Base-by-base conservation (phyloP, 1,140 invertebrate species). In the Galendromus occidentalis region DNA sequence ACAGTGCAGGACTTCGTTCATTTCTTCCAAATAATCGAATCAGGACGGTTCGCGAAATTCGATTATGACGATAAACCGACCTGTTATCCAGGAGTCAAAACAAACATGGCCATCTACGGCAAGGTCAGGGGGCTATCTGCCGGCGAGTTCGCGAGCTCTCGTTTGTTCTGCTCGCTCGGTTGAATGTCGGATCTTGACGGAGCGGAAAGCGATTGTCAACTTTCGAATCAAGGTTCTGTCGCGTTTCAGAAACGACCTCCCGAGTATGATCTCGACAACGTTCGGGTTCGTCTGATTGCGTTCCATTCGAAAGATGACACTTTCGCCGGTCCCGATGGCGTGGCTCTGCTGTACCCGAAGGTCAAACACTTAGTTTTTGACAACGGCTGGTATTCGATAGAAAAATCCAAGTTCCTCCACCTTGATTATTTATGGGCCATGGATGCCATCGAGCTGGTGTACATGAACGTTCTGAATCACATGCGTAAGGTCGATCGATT, bases 21-120 rank as follows among this genome's bases (percentile, higher is more conserved):
- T 59, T 59, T 59, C 51, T 59, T 59, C 51, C 51, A 59, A 9
- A 33, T 59, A 59, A 59, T 59, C 51, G 25, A 59, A 59, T 20
- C 51, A 2, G 51, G 22, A 18, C 25, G 33, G 14, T 59, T 59
- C 25, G 51, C 51, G 25, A 59, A 59, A 33, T 59, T 59, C 25
- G 51, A 59, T 33, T 59, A 59, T 22, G 51, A 59, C 33, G 51
- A 59, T 59, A 59, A 59, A 33, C 51, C 51, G 14, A 33, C 51
- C 33, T 59, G 51, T 33, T 59, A 59, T 9, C 51, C 51, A 2
- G 51, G 25, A 20, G 51, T 29, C 51, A 59, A 59, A 25, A 59
- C 14, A 1, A 59, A 59, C 33, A 25, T 29, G 51, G 22, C 12
- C 14, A 33, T 59, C 22, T 59, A 59, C 51, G 51, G 51, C 25